A percentile compares a stretch with the other conserved stretches of the same genome.
Evolutionary conservation across 2,113 vertebrate species (phyloP).

Genomic region (Rattus norvegicus): DNA sequence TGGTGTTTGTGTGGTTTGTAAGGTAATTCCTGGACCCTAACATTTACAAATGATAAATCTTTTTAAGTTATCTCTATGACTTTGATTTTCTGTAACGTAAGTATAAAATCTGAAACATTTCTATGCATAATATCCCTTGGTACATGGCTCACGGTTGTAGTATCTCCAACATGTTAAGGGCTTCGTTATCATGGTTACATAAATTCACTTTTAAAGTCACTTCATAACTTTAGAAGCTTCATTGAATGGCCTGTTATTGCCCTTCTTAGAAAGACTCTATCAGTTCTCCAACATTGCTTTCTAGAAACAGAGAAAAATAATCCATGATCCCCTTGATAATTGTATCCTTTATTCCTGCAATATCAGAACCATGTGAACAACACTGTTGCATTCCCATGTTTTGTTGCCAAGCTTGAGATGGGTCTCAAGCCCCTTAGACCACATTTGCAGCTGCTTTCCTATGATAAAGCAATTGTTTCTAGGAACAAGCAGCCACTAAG

Average conservation of each 20-base stretch:
- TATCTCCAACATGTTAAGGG: neutral
- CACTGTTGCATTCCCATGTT: neutral
- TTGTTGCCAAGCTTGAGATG: neutral
- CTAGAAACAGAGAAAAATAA: neutral
- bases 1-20: no score
- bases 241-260: neutral
- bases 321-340: neutral
- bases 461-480: neutral
- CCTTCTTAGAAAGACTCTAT: neutral
- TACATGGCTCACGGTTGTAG: neutral
- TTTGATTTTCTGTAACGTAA: constrained; percentile 11
- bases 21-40: no score
- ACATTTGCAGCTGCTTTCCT: neutral
- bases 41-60: neutral
- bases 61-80: neutral
- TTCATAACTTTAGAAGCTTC: neutral
- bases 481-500: neutral
- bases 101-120: neutral
- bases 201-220: neutral
- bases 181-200: neutral
- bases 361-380: neutral
- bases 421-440: neutral
- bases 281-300: neutral
- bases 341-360: neutral
- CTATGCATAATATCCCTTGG: neutral